Evolutionary conservation across 2,888 invertebrate species (phyloP), one percentile per base, ranked within the genome.

Genomic region (Drosophila anceps): DNA sequence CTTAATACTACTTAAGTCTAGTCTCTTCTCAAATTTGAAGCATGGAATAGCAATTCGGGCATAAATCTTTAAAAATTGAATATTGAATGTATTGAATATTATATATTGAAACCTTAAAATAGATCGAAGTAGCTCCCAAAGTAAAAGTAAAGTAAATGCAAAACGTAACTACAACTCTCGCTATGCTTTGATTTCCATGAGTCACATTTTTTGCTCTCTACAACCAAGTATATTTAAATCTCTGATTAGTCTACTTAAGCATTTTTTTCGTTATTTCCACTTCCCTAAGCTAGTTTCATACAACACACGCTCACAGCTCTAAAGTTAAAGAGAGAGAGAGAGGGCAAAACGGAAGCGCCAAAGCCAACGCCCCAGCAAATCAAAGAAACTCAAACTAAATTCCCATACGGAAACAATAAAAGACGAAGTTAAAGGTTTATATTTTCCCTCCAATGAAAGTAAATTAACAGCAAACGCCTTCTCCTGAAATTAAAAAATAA

Each of bases 361-460:
- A 44, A 33, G 60, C 48, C 68, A 73, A 73, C 81, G 81, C 72
- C 72, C 69, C 29, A 74, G 33, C 31, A 69, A 46, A 43, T 18
- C 44, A 64, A 48, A 57, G 43, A 51, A 58, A 72, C 35, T 69
- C 54, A 69, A 65, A 70, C 57, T 51, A 51, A 63, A 58, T 63
- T 51, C 64, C 10, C 68, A 64, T 67, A 69, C 72, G 80, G 76
- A 76, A 79, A 73, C 73, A 67, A 68, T 73, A 75, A 64, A 73
- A 65, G 18, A 10, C 15, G 10, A 60, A 37, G 35, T 31, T 41
- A 12, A 53, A 44, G 53, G 37, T 50, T 61, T 60, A 73, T 53
- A 20, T 53, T 53, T 53, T 53, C 41, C 9, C 57, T 33, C 43
- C 55, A 85, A 82, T 57, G 85, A 84, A 84, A 88, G 84, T 85